Evolutionary conservation across 2,113 vertebrate genomes (phyloP).

Genomic region (Heterotis niloticus): DNA sequence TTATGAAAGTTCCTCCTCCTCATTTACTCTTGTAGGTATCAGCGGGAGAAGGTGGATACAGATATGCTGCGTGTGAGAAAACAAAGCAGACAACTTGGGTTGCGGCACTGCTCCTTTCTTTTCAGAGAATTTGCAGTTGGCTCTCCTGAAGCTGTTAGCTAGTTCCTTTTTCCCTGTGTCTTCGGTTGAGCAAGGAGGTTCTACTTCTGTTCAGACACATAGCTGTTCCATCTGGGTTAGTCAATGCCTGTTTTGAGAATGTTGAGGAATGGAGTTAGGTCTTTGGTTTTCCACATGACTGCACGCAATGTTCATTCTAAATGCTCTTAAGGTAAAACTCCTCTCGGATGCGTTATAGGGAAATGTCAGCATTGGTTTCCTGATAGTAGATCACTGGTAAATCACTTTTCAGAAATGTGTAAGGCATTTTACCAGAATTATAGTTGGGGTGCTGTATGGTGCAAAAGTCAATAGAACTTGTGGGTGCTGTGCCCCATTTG

Average conservation of each 20-base stretch:
- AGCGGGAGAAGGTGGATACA: not conserved
- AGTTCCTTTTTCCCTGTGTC: no score
- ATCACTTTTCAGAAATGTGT: no score
- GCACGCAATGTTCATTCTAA: not conserved
- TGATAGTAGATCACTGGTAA: not conserved
- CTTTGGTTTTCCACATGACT: not conserved
- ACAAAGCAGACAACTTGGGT: not conserved
- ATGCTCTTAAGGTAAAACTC: not conserved
- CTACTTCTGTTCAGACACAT: not conserved
- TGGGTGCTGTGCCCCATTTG: not conserved
- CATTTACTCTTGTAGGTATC: not conserved
- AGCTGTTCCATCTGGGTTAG: not conserved
- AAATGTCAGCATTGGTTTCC: not conserved
- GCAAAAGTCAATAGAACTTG: no score
- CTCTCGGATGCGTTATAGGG: no score
- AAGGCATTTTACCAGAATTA: not conserved
- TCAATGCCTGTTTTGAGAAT: not conserved
- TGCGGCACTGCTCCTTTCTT: not conserved
- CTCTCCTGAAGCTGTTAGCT: not conserved
- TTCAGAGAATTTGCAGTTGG: not conserved
- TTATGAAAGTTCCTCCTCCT: not conserved
- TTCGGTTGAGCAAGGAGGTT: not conserved
- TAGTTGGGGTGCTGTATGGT: not conserved
- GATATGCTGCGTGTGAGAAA: not conserved
- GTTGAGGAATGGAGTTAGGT: not conserved